phyloP scores from a whole-genome alignment of 2,113 vertebrate species.

The Rhinolophus sinicus region DNA sequence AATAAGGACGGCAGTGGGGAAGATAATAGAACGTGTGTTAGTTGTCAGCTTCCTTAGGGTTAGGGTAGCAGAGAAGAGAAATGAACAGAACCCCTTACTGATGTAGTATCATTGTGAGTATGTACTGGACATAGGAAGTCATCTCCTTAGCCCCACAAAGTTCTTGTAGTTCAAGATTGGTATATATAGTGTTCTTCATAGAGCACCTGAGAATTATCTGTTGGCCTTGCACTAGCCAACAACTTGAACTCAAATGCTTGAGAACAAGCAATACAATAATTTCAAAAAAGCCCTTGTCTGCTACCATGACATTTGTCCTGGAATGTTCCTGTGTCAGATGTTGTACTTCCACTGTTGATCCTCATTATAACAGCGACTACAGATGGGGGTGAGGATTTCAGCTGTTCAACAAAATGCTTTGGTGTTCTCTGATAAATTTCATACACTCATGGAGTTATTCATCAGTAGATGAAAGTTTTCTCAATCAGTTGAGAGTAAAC shows the following conservation, averaged over 20 bases:
- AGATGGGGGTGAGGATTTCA: not conserved
- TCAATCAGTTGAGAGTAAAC: constrained; percentile 21
- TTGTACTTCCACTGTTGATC: not conserved
- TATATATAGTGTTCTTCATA: not conserved
- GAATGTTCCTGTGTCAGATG: not conserved
- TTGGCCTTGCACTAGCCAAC: not conserved
- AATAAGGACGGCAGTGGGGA: not conserved
- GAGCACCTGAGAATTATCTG: not conserved
- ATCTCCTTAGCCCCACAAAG: not conserved
- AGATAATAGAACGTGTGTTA: not conserved
- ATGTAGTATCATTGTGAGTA: not conserved
- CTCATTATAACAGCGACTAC: not conserved
- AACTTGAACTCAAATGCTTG: not conserved
- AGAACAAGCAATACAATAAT: too few species aligned
- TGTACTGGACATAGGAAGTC: not conserved
- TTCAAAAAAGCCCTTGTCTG: not conserved
- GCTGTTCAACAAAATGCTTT: constrained; percentile 28
- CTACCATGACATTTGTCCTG: not conserved
- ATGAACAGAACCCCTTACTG: not conserved
- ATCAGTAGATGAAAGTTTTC: not conserved
- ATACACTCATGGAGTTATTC: not conserved
- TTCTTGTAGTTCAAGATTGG: constrained; percentile 23
- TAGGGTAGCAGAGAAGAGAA: not conserved
- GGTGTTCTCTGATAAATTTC: not conserved
- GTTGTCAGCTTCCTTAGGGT: not conserved